Evolutionary conservation across 2,888 invertebrate genomes (phyloP).

Genomic region (Hirtodrosophila duncani): DNA sequence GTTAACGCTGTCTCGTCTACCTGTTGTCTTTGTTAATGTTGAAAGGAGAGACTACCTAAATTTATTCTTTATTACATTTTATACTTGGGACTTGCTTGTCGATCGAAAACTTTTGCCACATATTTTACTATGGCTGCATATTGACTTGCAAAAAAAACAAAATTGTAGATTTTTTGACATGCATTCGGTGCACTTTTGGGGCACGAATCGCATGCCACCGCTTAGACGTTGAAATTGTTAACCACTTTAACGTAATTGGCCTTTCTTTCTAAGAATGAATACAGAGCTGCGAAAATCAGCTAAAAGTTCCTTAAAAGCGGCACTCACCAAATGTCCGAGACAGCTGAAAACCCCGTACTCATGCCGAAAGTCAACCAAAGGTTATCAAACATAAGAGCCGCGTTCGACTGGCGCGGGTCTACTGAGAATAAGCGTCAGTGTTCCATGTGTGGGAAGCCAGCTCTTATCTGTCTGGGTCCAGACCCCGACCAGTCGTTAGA

Average conservation of each 20-base stretch:
- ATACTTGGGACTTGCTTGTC: not conserved
- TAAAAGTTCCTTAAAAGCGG: constrained; percentile 38
- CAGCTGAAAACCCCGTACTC: constrained; percentile 47
- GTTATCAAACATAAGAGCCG: constrained; percentile 53
- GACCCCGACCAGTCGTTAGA: constrained; percentile 16
- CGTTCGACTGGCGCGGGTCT: constrained; percentile 32
- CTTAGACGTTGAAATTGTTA: constrained; percentile 17
- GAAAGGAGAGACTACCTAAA: not conserved
- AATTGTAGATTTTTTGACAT: constrained; percentile 1
- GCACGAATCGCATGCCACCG: not conserved
- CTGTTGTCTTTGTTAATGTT: not conserved
- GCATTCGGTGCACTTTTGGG: constrained; percentile 2
- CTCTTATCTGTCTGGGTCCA: constrained; percentile 43
- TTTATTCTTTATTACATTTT: not conserved
- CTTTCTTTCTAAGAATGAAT: constrained; percentile 53
- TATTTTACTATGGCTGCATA: too few relatives aligned
- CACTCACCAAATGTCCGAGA: constrained; percentile 45
- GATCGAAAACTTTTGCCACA: not conserved
- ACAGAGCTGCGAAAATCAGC: constrained; percentile 22
- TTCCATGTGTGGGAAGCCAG: constrained; percentile 63
- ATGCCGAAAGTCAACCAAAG: constrained; percentile 53
- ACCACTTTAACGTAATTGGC: constrained; percentile 32
- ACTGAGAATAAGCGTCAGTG: constrained; percentile 35
- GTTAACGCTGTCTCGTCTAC: not conserved
- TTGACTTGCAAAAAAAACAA: too few relatives aligned